Percentiles rank a stretch among this genome's conserved stretches.
Conservation (phyloP, 2,888 invertebrate species). For the Agrochola litura region DNA sequence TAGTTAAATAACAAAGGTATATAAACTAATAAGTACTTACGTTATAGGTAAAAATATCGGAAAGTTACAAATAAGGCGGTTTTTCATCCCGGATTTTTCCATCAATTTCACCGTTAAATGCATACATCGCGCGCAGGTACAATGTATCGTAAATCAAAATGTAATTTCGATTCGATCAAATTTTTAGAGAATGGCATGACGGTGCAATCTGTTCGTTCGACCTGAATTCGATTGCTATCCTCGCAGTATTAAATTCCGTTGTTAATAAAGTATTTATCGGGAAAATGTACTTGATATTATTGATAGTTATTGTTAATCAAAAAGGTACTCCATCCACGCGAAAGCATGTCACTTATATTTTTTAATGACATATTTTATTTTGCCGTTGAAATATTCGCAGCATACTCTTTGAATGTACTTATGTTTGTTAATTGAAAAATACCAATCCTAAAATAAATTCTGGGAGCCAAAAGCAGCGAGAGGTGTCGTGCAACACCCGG, state of each 20-base stretch:
- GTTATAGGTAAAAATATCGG: background rate
- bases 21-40: too few relatives aligned
- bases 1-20: too few relatives aligned
- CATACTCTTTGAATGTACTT: background rate
- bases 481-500: too few relatives aligned
- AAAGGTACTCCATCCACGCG: background rate
- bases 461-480: too few relatives aligned
- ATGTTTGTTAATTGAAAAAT: background rate
- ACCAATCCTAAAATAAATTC: background rate
- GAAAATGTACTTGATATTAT: constrained; percentile 17
- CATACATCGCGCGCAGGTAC: constrained; percentile 54
- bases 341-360: background rate
- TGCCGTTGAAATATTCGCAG: background rate
- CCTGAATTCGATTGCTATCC: constrained; percentile 67
- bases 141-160: constrained; percentile 62
- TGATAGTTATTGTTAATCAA: background rate
- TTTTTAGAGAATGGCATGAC: constrained; percentile 67
- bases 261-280: constrained; percentile 43
- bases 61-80: background rate
- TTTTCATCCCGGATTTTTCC: constrained; percentile 22
- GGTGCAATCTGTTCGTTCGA: constrained; percentile 69
- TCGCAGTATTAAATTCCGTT: constrained; percentile 70
- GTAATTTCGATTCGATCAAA: constrained; percentile 59
- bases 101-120: constrained; percentile 50
- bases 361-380: background rate